Percentiles rank a stretch among this genome's conserved stretches.
phyloP scores from a whole-genome alignment of 2,113 vertebrate species.

The Salvelinus alpinus region DNA sequence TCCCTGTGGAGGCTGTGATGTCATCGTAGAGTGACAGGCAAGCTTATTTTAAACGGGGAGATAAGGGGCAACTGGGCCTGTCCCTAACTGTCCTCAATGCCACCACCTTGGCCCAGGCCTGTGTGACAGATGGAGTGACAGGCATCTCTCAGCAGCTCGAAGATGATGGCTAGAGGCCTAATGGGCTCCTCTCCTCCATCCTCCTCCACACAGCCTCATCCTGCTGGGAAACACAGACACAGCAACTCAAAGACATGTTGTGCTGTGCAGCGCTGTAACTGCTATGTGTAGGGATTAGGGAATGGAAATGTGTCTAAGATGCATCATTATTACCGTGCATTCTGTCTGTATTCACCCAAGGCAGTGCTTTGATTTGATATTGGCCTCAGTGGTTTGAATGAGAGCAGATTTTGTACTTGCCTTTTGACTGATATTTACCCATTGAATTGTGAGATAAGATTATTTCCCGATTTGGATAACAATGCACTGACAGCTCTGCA shows the following conservation, averaged over 20 bases:
- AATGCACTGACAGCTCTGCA: too few species aligned
- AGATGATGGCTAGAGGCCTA: background rate
- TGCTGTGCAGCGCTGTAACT: too few species aligned
- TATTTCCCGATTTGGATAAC: too few species aligned
- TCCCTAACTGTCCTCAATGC: background rate
- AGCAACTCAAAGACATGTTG: background rate
- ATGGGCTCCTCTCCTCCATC: background rate
- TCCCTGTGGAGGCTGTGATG: background rate
- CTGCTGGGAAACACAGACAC: background rate
- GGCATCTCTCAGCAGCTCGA: background rate
- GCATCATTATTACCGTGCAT: background rate
- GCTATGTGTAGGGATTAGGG: too few species aligned
- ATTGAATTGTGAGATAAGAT: too few species aligned
- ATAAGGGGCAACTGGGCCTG: background rate
- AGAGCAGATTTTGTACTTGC: too few species aligned
- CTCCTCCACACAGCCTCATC: background rate
- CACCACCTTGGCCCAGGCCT: slow-evolving; percentile 7
- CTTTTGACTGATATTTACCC: too few species aligned
- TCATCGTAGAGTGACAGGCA: background rate
- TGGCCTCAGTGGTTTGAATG: too few species aligned
- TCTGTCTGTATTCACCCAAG: background rate
- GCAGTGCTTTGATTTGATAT: too few species aligned
- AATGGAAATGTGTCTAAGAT: background rate
- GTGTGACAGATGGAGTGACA: background rate
- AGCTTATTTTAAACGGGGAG: background rate